Evolutionary conservation across 2,888 invertebrate genomes (phyloP).

Genomic region (Scrobipalpa costella): DNA sequence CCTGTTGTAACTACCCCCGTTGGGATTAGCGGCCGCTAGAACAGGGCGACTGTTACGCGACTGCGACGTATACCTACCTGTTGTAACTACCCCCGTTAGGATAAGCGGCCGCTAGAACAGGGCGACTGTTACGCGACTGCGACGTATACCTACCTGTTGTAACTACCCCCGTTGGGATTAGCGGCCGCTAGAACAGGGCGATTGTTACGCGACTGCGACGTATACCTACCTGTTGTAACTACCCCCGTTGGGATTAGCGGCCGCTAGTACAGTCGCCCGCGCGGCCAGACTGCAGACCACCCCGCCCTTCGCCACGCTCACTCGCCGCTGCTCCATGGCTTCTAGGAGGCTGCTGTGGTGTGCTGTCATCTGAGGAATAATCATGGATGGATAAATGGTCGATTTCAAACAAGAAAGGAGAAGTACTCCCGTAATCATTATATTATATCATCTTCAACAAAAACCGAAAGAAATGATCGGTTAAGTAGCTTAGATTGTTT

Average conservation of each 20-base stretch:
- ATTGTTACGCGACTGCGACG: slow-evolving; percentile 94
- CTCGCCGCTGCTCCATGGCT: slow-evolving; percentile 96
- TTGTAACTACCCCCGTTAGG: neutral
- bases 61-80: too few species aligned
- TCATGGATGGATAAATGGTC: too few species aligned
- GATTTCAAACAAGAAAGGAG: neutral
- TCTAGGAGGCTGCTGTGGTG: slow-evolving; percentile 89
- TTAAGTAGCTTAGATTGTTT: too few species aligned
- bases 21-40: neutral
- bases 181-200: slow-evolving; percentile 95
- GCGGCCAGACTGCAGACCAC: slow-evolving; percentile 91
- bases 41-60: neutral
- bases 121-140: too few species aligned
- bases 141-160: slow-evolving; percentile 81
- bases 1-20: slow-evolving; percentile 62
- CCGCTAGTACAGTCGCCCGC: slow-evolving; percentile 92
- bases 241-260: slow-evolving; percentile 95
- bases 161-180: slow-evolving; percentile 94
- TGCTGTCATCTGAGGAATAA: slow-evolving; percentile 59
- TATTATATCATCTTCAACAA: too few species aligned
- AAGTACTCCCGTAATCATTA: neutral
- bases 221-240: slow-evolving; percentile 86
- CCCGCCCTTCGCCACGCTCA: slow-evolving; percentile 95
- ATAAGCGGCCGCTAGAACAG: neutral
- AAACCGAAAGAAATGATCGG: too few species aligned